phyloP scores from a whole-genome alignment of 2,888 invertebrate species.

The Harpalus rufipes region DNA sequence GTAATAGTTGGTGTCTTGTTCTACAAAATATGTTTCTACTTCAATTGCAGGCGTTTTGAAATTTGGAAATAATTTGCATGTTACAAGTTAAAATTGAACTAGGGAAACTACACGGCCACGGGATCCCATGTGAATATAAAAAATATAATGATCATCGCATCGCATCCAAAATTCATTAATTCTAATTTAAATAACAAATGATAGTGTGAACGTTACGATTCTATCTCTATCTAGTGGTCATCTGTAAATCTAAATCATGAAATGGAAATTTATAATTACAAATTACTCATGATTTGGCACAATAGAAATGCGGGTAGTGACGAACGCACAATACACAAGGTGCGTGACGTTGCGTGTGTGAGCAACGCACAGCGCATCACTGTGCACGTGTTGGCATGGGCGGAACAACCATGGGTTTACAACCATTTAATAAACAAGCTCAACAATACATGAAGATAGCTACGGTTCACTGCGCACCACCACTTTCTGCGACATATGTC shows the following conservation, averaged over 20 bases:
- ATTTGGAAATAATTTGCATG: no score
- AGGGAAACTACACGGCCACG: no score
- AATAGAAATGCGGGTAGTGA: conserved; percentile 53
- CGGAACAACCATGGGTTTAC: conserved; percentile 47
- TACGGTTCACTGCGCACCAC: conserved; percentile 53
- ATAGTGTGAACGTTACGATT: conserved; percentile 12
- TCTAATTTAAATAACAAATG: conserved; percentile 25
- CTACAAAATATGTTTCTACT: no score
- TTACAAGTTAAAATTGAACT: no score
- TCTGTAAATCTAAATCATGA: conserved; percentile 44
- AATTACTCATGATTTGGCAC: conserved; percentile 53
- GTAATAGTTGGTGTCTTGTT: no score
- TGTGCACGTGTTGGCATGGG: conserved; percentile 55
- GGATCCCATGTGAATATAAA: no score
- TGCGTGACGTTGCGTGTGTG: conserved; percentile 19
- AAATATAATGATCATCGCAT: no score
- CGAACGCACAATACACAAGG: conserved; percentile 32
- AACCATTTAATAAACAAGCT: conserved; percentile 64
- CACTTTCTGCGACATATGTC: conserved; percentile 47
- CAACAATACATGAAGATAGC: conserved; percentile 54
- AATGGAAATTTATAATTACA: conserved; percentile 42
- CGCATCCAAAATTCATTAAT: conserved; percentile 17
- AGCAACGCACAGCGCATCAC: conserved; percentile 54
- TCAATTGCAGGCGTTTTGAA: no score
- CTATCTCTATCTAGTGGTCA: conserved; percentile 35